phyloP scores from a whole-genome alignment of 2,113 vertebrate species.

The Mirounga angustirostris region DNA sequence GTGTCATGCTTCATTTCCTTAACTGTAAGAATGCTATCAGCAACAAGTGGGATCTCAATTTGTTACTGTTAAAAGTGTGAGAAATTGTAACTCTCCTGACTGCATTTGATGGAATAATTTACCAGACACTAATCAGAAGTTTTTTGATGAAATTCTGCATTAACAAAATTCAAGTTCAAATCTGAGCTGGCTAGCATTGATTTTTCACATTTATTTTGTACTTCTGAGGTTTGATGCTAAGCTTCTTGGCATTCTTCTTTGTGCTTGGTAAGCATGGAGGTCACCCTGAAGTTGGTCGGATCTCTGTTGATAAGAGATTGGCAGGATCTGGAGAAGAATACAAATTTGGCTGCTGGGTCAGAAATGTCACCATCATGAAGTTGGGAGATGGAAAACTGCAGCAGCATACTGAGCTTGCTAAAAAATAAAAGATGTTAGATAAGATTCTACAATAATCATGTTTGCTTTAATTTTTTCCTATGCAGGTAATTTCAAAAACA shows the following conservation, averaged over 20 bases:
- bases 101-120: slow-evolving; percentile 30
- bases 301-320: background rate
- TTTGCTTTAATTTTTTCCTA: background rate
- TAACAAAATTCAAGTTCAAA: background rate
- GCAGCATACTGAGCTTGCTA: background rate
- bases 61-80: background rate
- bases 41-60: background rate
- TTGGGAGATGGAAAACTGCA: background rate
- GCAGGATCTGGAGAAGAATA: background rate
- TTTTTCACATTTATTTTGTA: slow-evolving; percentile 55
- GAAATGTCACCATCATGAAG: slow-evolving; percentile 6
- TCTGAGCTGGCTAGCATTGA: background rate
- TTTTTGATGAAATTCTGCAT: slow-evolving; percentile 49
- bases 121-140: background rate
- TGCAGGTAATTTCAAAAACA: background rate
- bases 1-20: background rate
- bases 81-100: background rate
- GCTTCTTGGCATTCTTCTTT: slow-evolving; percentile 29
- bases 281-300: slow-evolving; percentile 19
- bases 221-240: background rate
- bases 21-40: background rate
- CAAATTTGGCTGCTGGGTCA: slow-evolving; percentile 32
- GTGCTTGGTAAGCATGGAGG: background rate
- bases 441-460: background rate
- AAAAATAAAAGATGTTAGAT: background rate